phyloP scores from a whole-genome alignment of 2,113 vertebrate species.

The mouse (Mus musculus) region GRCm39 chr2:128182501-128183000 shows the following conservation, averaged over 20 bases:
- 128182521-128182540: not conserved
- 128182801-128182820: not conserved
- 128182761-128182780: not conserved
- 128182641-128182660: not conserved
- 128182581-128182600: not conserved
- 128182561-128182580: not conserved
- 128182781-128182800: not conserved
- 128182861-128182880: not conserved
- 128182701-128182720: too few species aligned
- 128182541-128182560: rapidly evolving
- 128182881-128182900: not conserved
- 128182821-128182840: not conserved
- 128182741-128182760: not conserved
- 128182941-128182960: not conserved
- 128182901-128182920: not conserved
- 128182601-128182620: not conserved
- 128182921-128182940: not conserved
- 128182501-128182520: rapidly evolving
- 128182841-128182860: not conserved
- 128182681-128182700: not conserved
- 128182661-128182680: not conserved
- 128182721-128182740: not conserved
- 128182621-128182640: not conserved
- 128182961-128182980: not conserved
- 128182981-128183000: not conserved